Percentiles rank a stretch among this genome's conserved stretches.
Evolutionary conservation across 2,113 vertebrate genomes (phyloP).

Genomic region (Chloroceryle aenea): DNA sequence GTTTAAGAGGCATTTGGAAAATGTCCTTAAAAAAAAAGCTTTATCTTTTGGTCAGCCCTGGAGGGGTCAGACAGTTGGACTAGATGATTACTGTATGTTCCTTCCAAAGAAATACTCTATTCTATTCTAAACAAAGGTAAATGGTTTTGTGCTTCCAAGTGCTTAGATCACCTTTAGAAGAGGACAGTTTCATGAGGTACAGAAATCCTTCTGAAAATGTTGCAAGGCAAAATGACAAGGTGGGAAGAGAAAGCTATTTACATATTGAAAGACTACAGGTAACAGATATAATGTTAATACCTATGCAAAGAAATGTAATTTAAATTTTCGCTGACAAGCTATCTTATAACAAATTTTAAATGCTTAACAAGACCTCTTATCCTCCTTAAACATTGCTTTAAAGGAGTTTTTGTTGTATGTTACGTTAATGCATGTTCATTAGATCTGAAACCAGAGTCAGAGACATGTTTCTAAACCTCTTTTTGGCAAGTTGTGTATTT

Average conservation of each 20-base stretch:
- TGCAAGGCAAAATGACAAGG: neutral
- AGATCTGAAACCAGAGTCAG: neutral
- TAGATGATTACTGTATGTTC: neutral
- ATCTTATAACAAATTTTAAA: neutral
- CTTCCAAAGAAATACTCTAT: neutral
- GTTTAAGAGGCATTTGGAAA: neutral
- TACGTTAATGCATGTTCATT: neutral
- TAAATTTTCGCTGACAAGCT: neutral
- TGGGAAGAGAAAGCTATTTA: neutral
- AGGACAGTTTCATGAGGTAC: neutral
- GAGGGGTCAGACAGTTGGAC: neutral
- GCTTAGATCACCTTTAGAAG: neutral
- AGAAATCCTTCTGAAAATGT: neutral
- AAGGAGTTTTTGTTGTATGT: neutral
- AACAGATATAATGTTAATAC: neutral
- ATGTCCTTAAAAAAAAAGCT: neutral
- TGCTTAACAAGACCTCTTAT: neutral
- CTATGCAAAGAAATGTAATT: too few relatives aligned
- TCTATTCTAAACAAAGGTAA: neutral
- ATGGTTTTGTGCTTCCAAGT: neutral
- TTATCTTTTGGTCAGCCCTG: neutral
- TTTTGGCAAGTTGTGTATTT: neutral
- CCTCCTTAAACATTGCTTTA: neutral
- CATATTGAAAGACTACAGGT: neutral
- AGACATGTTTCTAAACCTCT: neutral